Evolutionary conservation across 1,140 invertebrate species (phyloP).

Genomic region (Prorops nasuta): DNA sequence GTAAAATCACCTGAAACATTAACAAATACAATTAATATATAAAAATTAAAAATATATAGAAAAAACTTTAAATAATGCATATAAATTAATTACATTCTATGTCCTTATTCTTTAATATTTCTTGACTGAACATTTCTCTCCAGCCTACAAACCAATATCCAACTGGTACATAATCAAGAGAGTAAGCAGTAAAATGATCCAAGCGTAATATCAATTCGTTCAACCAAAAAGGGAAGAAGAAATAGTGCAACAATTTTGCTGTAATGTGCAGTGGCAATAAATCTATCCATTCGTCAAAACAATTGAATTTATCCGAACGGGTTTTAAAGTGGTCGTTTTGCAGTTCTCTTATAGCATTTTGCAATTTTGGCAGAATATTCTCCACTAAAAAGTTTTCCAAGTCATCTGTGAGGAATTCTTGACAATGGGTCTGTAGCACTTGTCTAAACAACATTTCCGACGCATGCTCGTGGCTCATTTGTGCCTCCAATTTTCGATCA

Average conservation of each 20-base stretch:
- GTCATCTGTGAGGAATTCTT: slow-evolving; percentile 77
- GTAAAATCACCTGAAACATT: too few species aligned
- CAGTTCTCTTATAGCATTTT: slow-evolving; percentile 70
- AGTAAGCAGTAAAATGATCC: too few species aligned
- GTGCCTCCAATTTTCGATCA: slow-evolving; percentile 84
- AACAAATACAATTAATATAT: too few species aligned
- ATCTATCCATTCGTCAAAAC: slow-evolving; percentile 85
- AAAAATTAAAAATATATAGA: too few species aligned
- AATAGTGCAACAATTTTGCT: slow-evolving; percentile 73
- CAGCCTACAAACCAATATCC: slow-evolving; percentile 86
- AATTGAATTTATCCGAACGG: slow-evolving; percentile 78
- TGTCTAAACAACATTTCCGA: slow-evolving; percentile 86
- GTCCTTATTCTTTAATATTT: too few species aligned
- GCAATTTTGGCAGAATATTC: slow-evolving; percentile 89
- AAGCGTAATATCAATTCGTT: slow-evolving; percentile 81
- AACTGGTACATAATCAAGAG: slow-evolving; percentile 80
- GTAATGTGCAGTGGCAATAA: slow-evolving; percentile 71
- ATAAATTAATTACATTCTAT: too few species aligned
- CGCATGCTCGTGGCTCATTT: slow-evolving; percentile 90
- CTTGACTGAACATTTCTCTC: slow-evolving; percentile 75
- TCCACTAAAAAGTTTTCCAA: slow-evolving; percentile 84
- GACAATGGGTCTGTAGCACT: slow-evolving; percentile 91
- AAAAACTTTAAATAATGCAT: too few species aligned
- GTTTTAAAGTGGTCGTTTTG: slow-evolving; percentile 86
- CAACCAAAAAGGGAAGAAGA: slow-evolving; percentile 87